Percentiles rank a stretch among this genome's conserved stretches.
These are phyloP conservation scores for Archilochus colubris DNA, from an alignment of 2,113 vertebrate genomes.

Conservation along the genomic window DNA sequence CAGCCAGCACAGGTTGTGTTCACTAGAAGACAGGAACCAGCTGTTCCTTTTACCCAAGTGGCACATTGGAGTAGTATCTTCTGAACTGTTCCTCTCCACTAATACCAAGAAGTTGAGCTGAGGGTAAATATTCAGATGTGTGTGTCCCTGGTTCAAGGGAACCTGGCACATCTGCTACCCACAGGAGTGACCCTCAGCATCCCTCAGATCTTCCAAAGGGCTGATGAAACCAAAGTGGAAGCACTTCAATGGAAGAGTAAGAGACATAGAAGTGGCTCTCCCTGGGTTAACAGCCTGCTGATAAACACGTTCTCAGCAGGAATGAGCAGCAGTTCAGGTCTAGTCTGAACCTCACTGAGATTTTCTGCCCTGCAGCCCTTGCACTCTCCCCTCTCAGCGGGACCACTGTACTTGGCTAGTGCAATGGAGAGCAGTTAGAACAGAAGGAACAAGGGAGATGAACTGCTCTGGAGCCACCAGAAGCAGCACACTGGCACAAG, in stretches of 20 bases:
- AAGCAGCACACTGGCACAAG: not conserved
- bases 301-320: not conserved
- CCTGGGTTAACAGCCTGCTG: not conserved
- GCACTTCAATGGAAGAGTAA: not conserved
- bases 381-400: rapidly evolving
- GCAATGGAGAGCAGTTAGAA: not conserved
- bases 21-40: not conserved
- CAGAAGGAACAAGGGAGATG: not conserved
- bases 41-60: not conserved
- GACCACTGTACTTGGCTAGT: not conserved
- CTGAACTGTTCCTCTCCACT: not conserved
- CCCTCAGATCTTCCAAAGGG: not conserved
- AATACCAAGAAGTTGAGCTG: not conserved
- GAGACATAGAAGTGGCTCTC: not conserved
- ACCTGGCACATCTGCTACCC: not conserved
- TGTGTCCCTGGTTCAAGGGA: not conserved
- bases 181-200: not conserved
- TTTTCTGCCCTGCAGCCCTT: not conserved
- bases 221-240: not conserved
- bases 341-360: not conserved
- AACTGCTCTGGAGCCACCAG: not conserved
- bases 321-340: not conserved
- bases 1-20: not conserved
- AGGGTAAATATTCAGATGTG: not conserved
- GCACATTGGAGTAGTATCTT: not conserved